Conservation (phyloP, 2,113 vertebrate species). For the Cryptotis parvus region DNA sequence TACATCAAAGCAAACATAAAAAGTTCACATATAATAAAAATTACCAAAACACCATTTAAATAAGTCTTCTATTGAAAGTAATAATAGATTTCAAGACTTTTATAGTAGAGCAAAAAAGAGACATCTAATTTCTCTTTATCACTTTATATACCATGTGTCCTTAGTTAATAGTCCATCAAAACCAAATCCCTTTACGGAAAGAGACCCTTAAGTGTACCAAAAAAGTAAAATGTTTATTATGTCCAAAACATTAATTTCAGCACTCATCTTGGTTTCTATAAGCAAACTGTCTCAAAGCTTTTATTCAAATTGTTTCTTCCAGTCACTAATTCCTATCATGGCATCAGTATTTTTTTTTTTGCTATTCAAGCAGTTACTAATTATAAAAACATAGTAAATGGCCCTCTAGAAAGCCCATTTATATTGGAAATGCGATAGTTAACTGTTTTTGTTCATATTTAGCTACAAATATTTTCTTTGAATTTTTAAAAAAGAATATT, state of each 20-base stretch:
- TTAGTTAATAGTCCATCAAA: constrained; percentile 65
- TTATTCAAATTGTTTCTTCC: background rate
- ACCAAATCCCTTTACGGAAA: constrained; percentile 8
- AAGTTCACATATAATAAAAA: constrained; percentile 72
- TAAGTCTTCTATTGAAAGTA: constrained; percentile 75
- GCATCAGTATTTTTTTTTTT: background rate
- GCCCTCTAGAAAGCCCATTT: background rate
- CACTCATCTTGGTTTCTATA: background rate
- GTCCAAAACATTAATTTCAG: constrained; percentile 17
- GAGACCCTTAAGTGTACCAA: background rate
- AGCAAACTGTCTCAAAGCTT: constrained; percentile 31
- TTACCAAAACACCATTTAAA: constrained; percentile 79
- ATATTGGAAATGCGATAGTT: background rate
- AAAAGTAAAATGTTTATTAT: constrained; percentile 37
- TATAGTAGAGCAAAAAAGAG: constrained; percentile 54
- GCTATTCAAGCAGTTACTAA: background rate
- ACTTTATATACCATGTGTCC: constrained; percentile 37
- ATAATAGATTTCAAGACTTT: constrained; percentile 73
- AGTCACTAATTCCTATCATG: background rate
- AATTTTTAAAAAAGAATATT: background rate
- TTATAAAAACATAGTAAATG: background rate
- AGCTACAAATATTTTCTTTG: background rate
- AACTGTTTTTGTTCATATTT: background rate
- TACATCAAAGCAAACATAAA: constrained; percentile 80
- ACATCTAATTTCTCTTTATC: constrained; percentile 61